Evolutionary conservation across 2,113 vertebrate species (phyloP), one percentile per base, ranked within the genome.

Genomic region (Dicrurus megarhynchus): DNA sequence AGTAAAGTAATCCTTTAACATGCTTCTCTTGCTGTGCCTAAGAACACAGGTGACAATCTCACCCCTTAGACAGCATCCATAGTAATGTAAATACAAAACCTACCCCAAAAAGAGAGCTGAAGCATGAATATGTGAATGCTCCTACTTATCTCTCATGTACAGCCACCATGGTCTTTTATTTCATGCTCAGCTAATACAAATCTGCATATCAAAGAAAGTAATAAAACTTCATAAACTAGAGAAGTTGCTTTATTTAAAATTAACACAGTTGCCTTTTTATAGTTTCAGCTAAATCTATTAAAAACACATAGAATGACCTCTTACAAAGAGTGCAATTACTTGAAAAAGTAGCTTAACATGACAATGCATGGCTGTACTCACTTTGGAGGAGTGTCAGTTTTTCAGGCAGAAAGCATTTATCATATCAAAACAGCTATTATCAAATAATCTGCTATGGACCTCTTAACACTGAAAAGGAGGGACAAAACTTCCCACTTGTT

Each of bases 121-220:
- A 56, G 16, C 60, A 88, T 84, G 50, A 93, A 81, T 71, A 79
- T 91, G 61, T 6, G 30, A 88, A 65, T 79, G 16, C 1, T 59
- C 16, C 52, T 68, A 70, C 70, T 95, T 95, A 92, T 94, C 92
- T 87, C 77, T 57, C 67, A 32, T 42, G 39, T 82, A 79, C 87
- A 96, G 94, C 64, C 61, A 77, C 65, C 16, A 20, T 49, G 49
- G 39, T 70, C n/a, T 94, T 97, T 96, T 84, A 91, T 96, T 96
- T 93, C 69, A 71, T 41, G 35, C n/a, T 94, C 32, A 67, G 65
- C 78, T 95, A 89, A 96, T 83, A 47, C 20, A 85, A 95, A 96
- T 96, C 83, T 96, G 69, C 57, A 94, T 87, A 92, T 95, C 91
- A 95, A 83, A 91, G 91, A 92, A 95, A 97, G 67, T 18, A 79